phyloP scores from a whole-genome alignment of 64 coral and sea anemone genomes.

The Stichodactyla helianthus region DNA sequence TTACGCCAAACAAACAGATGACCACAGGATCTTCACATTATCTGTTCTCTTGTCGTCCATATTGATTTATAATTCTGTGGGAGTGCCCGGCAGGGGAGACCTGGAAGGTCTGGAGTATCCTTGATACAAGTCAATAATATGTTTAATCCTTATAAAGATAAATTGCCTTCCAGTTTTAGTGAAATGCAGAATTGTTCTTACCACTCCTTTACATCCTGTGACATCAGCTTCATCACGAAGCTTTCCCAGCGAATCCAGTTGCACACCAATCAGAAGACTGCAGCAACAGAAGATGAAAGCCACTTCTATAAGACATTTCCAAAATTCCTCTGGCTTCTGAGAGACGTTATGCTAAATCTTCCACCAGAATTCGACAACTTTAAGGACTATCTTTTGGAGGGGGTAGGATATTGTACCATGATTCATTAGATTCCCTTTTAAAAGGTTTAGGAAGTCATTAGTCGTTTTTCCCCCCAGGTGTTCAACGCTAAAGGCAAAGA shows the following conservation, averaged over 20 bases:
- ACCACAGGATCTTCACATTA: constrained; percentile 40
- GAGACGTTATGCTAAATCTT: constrained; percentile 63
- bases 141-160: too few species aligned
- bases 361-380: constrained; percentile 51
- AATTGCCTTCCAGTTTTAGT: too few species aligned
- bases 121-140: background rate
- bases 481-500: constrained; percentile 27
- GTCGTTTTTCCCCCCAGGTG: constrained; percentile 28
- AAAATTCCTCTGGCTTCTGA: constrained; percentile 67
- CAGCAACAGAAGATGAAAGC: constrained; percentile 11
- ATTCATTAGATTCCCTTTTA: background rate
- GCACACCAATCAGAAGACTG: constrained; percentile 13
- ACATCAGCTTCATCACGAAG: constrained; percentile 62
- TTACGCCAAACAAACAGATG: too few species aligned
- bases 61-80: constrained; percentile 46
- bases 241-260: constrained; percentile 82
- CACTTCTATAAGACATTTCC: constrained; percentile 66
- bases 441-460: background rate
- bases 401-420: constrained; percentile 17
- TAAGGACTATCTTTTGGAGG: constrained; percentile 71
- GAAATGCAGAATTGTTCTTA: background rate
- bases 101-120: constrained; percentile 51
- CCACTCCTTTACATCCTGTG: background rate
- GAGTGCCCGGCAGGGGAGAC: constrained; percentile 30
- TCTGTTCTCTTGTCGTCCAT: constrained; percentile 38